A percentile compares a stretch with the other conserved stretches of the same genome.
These are phyloP conservation scores for Idris sp. DNA, from an alignment of 1,140 invertebrate genomes.

Conservation along the genomic window DNA sequence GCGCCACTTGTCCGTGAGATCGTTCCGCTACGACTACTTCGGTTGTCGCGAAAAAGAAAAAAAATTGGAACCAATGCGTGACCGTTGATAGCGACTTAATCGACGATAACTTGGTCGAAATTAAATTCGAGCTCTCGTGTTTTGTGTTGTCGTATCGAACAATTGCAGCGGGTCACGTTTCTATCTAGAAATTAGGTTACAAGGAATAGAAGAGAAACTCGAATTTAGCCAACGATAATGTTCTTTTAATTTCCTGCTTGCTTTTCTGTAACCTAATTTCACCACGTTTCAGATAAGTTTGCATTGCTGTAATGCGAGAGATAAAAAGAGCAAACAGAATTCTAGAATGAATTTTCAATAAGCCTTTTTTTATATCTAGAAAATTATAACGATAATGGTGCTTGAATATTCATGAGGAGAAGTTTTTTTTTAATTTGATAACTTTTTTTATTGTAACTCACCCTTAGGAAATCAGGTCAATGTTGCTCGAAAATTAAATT, in stretches of 20 bases:
- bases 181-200: slow-evolving; percentile 29
- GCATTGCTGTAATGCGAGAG: too few species aligned
- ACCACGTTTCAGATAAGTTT: neutral
- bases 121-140: slow-evolving; percentile 10
- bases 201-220: slow-evolving; percentile 27
- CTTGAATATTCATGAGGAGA: too few species aligned
- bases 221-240: slow-evolving; percentile 37
- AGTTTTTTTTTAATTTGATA: neutral
- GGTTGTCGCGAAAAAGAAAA: slow-evolving; percentile 9
- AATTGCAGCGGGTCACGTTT: slow-evolving; percentile 23
- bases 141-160: slow-evolving; percentile 29
- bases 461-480: too few species aligned
- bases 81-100: slow-evolving; percentile 21
- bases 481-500: too few species aligned
- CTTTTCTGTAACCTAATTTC: slow-evolving; percentile 12
- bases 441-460: too few species aligned
- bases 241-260: slow-evolving; percentile 11
- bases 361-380: too few species aligned
- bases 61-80: slow-evolving; percentile 21
- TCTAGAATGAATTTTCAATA: too few species aligned
- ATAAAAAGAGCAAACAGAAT: too few species aligned
- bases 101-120: slow-evolving; percentile 24
- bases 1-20: slow-evolving; percentile 50
- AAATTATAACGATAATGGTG: too few species aligned
- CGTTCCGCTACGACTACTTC: slow-evolving; percentile 45